Percentiles rank a stretch among this genome's conserved stretches.
These are phyloP conservation scores for Apteryx owenii DNA, from an alignment of 2,113 vertebrate genomes.

Conservation along the genomic window DNA sequence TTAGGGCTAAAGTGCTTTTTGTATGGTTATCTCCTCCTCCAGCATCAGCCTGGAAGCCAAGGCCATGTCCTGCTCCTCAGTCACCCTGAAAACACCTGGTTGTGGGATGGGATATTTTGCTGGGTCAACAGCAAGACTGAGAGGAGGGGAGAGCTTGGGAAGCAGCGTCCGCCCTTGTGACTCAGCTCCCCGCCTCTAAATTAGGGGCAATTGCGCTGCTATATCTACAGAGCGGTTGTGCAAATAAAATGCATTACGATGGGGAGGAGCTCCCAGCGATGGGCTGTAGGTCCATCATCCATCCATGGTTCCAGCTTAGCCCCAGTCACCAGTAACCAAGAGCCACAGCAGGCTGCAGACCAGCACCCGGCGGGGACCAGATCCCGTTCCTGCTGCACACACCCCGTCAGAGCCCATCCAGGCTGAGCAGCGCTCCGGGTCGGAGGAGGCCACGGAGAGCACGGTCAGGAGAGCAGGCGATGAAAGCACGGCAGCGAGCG, in stretches of 20 bases:
- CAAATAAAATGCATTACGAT: not conserved
- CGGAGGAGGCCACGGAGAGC: not conserved
- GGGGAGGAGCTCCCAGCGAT: not conserved
- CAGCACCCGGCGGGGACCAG: not conserved
- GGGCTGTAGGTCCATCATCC: not conserved
- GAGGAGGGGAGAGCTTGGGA: not conserved
- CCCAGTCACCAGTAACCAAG: not conserved
- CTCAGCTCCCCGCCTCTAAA: not conserved
- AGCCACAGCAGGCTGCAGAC: not conserved
- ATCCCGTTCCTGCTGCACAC: not conserved
- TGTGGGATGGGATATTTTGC: not conserved
- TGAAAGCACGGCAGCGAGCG: not conserved
- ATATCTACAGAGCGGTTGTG: not conserved
- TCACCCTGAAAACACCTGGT: fast-evolving
- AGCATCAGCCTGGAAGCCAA: not conserved
- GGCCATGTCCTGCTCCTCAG: not conserved
- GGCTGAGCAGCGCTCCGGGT: not conserved
- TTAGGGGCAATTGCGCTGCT: too few relatives aligned
- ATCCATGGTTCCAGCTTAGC: not conserved
- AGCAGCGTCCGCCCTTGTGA: not conserved
- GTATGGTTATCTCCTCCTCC: not conserved
- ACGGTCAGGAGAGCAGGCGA: fast-evolving
- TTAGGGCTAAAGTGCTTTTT: not conserved
- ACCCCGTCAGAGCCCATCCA: not conserved
- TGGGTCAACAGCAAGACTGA: not conserved